These are phyloP conservation scores for Balaeniceps rex DNA, from an alignment of 2,113 vertebrate genomes.

Conservation along the genomic window DNA sequence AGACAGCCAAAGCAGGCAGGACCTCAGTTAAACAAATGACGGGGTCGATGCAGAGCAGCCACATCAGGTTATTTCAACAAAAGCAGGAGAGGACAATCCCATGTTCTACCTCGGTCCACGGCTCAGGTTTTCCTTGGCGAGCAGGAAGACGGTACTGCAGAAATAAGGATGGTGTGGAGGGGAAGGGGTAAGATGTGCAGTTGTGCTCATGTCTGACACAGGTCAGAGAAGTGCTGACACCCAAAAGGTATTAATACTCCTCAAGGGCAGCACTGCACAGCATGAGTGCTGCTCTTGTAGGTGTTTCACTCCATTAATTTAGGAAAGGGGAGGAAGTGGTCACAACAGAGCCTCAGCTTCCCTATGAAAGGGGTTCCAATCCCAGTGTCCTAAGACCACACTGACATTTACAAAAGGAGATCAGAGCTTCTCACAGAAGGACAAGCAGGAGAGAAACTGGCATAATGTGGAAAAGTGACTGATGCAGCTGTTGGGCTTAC, in stretches of 20 bases:
- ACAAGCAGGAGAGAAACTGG: neutral
- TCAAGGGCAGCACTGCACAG: neutral
- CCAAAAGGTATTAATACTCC: neutral
- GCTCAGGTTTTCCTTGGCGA: neutral
- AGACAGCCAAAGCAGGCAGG: neutral
- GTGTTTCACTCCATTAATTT: neutral
- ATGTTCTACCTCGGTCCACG: neutral
- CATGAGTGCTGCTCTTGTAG: neutral
- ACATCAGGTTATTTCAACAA: neutral
- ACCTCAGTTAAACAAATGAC: neutral
- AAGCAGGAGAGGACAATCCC: neutral
- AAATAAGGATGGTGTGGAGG: neutral
- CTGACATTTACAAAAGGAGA: neutral
- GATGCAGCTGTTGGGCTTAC: neutral
- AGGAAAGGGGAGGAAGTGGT: neutral
- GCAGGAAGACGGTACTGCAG: fast-evolving
- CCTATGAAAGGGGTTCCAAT: neutral
- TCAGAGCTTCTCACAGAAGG: neutral
- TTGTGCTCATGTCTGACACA: neutral
- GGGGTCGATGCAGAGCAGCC: neutral
- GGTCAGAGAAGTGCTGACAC: neutral
- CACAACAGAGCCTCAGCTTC: neutral
- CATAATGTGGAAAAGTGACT: neutral
- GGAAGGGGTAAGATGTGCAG: neutral
- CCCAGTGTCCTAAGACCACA: neutral